Evolutionary conservation across 92 coral and sea anemone genomes (phyloP).

Genomic region (Epizoanthus fatuus): DNA sequence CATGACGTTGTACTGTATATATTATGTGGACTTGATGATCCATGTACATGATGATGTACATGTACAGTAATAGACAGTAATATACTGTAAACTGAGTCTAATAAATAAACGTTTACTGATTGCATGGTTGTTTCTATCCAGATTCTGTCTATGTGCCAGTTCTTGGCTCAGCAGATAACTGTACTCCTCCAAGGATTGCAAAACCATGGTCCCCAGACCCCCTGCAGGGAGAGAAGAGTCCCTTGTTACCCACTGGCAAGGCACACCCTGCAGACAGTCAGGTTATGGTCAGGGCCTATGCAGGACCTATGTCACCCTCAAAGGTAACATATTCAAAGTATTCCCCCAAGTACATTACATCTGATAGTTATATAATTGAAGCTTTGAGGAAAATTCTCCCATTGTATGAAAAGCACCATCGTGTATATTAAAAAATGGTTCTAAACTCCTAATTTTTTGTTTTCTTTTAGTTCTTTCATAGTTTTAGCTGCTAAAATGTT

Average conservation of each 20-base stretch:
- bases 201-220: slow-evolving; percentile 92
- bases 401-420: no score
- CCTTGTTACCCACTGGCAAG: slow-evolving; percentile 30
- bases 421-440: background rate
- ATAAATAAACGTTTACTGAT: background rate
- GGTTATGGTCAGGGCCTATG: slow-evolving; percentile 88
- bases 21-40: no score
- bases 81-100: background rate
- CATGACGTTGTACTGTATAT: no score
- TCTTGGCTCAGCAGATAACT: slow-evolving; percentile 86
- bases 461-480: no score
- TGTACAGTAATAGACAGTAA: no score
- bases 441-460: no score
- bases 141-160: slow-evolving; percentile 92
- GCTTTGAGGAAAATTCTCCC: background rate
- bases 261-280: slow-evolving; percentile 77
- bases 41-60: no score
- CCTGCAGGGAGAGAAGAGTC: slow-evolving; percentile 33
- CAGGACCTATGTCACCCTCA: slow-evolving; percentile 99
- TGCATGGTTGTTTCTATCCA: slow-evolving; percentile 16
- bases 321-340: slow-evolving; percentile 59
- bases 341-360: background rate
- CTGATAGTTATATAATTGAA: no score
- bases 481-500: no score
- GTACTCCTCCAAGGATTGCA: slow-evolving; percentile 86